Conservation (phyloP, 2,113 vertebrate species). For the Stomatorhinus ivindoensis region DNA sequence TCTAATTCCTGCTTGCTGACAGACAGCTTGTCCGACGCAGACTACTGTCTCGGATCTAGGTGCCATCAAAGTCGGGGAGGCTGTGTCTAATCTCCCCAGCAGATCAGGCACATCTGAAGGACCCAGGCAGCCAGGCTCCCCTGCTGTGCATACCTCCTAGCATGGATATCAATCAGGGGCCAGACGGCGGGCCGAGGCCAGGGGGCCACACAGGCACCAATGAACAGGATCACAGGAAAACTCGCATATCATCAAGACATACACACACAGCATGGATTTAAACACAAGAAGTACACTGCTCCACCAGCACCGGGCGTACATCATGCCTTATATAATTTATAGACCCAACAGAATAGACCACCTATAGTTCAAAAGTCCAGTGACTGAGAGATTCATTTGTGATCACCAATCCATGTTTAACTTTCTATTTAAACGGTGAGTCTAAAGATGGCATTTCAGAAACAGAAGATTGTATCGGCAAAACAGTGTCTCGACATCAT, state of each 20-base stretch:
- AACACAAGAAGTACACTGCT: background rate
- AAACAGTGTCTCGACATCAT: conserved; percentile 12
- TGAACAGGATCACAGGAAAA: conserved; percentile 12
- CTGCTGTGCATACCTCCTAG: conserved; percentile 14
- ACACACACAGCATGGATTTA: conserved; percentile 8
- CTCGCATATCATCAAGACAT: conserved; percentile 8
- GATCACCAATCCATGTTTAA: conserved; percentile 8
- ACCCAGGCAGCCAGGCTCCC: background rate
- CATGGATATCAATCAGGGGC: conserved; percentile 25
- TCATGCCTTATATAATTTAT: conserved; percentile 27
- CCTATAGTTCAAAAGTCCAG: background rate
- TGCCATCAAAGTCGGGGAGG: conserved; percentile 24
- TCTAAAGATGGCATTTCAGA: conserved; percentile 10
- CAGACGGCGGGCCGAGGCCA: background rate
- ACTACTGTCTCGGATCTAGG: conserved; percentile 24
- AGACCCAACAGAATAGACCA: background rate
- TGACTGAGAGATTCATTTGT: conserved; percentile 10
- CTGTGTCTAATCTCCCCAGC: conserved; percentile 21
- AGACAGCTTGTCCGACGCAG: conserved; percentile 18
- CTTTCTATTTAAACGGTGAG: background rate
- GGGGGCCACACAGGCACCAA: background rate
- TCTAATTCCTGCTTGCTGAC: conserved; percentile 22
- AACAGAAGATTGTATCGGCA: conserved; percentile 15
- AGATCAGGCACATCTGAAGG: conserved; percentile 15
- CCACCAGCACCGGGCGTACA: background rate